phyloP scores from a whole-genome alignment of 2,888 invertebrate genomes.

The Spisula subtruncata region DNA sequence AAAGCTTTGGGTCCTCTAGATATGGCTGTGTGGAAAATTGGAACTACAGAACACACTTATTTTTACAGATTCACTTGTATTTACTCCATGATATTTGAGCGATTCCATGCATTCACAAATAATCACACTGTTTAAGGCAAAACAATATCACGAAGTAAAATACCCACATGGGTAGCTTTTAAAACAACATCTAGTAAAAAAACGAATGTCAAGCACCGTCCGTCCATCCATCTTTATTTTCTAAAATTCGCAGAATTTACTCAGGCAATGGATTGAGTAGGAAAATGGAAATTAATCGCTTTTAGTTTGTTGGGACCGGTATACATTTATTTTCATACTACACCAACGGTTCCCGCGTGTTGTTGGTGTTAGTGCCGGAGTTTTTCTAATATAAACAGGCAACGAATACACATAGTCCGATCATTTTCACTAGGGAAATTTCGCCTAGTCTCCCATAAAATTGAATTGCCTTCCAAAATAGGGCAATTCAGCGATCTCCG shows the following conservation, averaged over 20 bases:
- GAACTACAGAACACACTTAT: too few species aligned
- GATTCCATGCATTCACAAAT: too few species aligned
- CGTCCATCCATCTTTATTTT: neutral
- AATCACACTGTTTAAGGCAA: too few species aligned
- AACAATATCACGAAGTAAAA: too few species aligned
- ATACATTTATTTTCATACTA: constrained; percentile 19
- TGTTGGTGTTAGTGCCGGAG: neutral
- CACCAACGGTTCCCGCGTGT: constrained; percentile 19
- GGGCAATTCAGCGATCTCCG: constrained; percentile 46
- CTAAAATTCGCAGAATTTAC: neutral
- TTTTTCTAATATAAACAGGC: constrained; percentile 12
- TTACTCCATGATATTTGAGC: too few species aligned
- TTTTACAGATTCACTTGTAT: too few species aligned
- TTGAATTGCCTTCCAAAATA: constrained; percentile 50
- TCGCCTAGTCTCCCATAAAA: constrained; percentile 51
- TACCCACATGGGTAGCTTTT: too few species aligned
- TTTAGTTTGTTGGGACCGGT: neutral
- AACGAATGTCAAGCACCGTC: neutral
- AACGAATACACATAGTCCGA: constrained; percentile 6
- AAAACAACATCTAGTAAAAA: too few species aligned
- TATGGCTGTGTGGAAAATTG: too few species aligned
- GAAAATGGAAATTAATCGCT: neutral
- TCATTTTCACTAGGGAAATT: constrained; percentile 62
- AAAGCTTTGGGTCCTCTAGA: too few species aligned
- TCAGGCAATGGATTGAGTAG: neutral